Evolutionary conservation across 1,140 invertebrate species (phyloP), one percentile per base, ranked within the genome.

Genomic region (Portunus trituberculatus): DNA sequence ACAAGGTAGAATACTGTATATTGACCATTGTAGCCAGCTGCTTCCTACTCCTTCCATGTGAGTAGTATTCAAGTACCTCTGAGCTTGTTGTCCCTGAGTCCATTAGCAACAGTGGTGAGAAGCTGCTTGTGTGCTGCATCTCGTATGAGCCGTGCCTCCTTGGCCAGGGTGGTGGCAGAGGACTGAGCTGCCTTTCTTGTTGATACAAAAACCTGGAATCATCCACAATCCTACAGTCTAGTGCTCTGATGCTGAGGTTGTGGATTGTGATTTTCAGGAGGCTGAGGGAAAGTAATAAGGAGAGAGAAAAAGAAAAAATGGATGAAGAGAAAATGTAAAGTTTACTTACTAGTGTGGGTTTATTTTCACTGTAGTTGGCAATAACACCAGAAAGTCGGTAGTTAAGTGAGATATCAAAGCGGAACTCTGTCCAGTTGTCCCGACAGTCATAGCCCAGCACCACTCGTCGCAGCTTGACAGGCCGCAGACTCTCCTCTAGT

Each of bases 191-290:
- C 97, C 97, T 98, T 98, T 92, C 98, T 97, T 1, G 98, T 98
- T 91, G 98, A 98, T 97, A 98, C 98, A 97, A 98, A 99, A 97
- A 98, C 97, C 98, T 98, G 96, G n/a, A n/a, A n/a, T n/a, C n/a
- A n/a, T n/a, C 76, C 46, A 46, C 46, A 28, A 39, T 12, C 7
- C 87, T 10, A 10, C 7, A 12, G 83, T 20, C 12, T 14, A 14
- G 16, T 59, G 52, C 12, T 59, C 52, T 20, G 16, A 59, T 12
- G 52, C 52, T 59, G 16, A 59, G 8, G 52, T 12, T 39, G 1
- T 39, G 39, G 39, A 6, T 6, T 39, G 39, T 2, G 39, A 39
- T 39, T 39, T 20, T n/a, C 16, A 39, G 29, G n/a, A 88, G 25
- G 46, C 4, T 0, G 20, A n/a, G 14, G n/a, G 14, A 39, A 16